Conservation (phyloP, 2,113 vertebrate species). For the Dasyurus viverrinus region DNA sequence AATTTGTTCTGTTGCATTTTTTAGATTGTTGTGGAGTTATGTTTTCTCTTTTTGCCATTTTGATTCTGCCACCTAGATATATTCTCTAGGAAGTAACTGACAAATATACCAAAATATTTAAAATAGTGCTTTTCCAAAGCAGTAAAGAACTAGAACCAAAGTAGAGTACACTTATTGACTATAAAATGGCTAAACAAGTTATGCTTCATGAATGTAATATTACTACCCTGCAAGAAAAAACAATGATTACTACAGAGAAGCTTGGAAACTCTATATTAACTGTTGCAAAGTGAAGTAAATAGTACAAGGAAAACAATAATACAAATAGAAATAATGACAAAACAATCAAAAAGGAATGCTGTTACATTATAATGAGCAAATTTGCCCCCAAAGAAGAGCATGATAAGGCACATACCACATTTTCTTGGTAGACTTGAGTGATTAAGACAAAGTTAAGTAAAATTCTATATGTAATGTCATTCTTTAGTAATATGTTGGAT, state of each 20-base stretch:
- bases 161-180: background rate
- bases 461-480: background rate
- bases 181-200: background rate
- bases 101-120: background rate
- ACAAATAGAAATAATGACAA: background rate
- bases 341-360: background rate
- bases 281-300: background rate
- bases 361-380: background rate
- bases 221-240: background rate
- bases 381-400: background rate
- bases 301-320: background rate
- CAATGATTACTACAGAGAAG: background rate
- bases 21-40: background rate
- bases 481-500: background rate
- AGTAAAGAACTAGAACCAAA: background rate
- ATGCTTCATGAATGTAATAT: background rate
- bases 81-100: background rate
- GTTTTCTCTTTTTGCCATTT: background rate
- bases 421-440: background rate
- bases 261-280: background rate
- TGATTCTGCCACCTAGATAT: background rate
- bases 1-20: background rate
- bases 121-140: background rate
- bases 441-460: background rate
- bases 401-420: background rate